phyloP scores from a whole-genome alignment of 2,888 invertebrate genomes.

The Agonopterix subpropinquella region DNA sequence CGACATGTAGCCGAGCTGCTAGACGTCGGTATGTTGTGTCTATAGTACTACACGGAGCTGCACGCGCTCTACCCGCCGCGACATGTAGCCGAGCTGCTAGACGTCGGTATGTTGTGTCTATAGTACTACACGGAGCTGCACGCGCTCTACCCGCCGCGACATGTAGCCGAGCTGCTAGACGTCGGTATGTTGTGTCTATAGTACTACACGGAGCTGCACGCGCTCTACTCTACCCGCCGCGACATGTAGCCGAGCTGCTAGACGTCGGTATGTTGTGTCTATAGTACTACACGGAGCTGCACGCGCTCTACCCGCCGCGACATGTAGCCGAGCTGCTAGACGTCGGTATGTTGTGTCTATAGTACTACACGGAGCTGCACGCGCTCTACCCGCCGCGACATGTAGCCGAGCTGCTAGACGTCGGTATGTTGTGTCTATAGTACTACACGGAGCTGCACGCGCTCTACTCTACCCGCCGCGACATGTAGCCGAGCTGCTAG shows the following conservation, averaged over 20 bases:
- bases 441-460: slow-evolving; percentile 25
- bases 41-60: slow-evolving; percentile 13
- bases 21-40: too few species aligned
- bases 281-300: slow-evolving; percentile 14
- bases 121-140: slow-evolving; percentile 18
- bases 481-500: background rate
- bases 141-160: slow-evolving; percentile 25
- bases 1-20: background rate
- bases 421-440: too few species aligned
- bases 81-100: background rate
- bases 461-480: slow-evolving; percentile 27
- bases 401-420: too few species aligned
- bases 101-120: too few species aligned
- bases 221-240: slow-evolving; percentile 31
- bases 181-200: too few species aligned
- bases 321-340: too few species aligned
- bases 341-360: too few species aligned
- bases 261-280: too few species aligned
- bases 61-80: slow-evolving; percentile 28
- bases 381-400: slow-evolving; percentile 25
- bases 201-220: slow-evolving; percentile 22
- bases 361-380: slow-evolving; percentile 19
- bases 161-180: too few species aligned
- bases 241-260: background rate
- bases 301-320: slow-evolving; percentile 27